Evolutionary conservation across 2,888 invertebrate genomes (phyloP), one percentile per base, ranked within the genome.

Genomic region (Drosophila bunnanda): DNA sequence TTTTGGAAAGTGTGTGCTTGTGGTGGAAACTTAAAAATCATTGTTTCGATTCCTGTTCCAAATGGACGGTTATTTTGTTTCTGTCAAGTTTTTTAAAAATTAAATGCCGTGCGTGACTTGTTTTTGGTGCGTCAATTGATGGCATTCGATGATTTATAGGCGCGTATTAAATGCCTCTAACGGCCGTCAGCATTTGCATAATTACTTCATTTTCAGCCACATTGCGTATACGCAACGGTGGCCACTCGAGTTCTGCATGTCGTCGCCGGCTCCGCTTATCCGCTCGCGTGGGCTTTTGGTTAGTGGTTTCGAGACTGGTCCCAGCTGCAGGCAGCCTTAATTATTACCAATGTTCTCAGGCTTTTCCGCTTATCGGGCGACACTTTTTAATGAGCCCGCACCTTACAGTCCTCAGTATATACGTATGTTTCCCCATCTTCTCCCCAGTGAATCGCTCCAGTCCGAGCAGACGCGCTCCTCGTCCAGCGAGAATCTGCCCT

Each of bases 401-500:
- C 73, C 59, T 46, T 28, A 15, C 50, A 32, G 50, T 32, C 32
- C 9, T 20, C 32, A 46, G 28, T 34, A 10, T 32, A 32, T 13
- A 32, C 34, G 38, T 41, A 12, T 15, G 13, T 15, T 28, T 59
- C 44, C 34, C 17, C 48, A 15, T 41, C 38, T 38, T 2, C 17
- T 39, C 17, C 30, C 6, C 78, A 93, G 92, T 59, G 93, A 93
- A 91, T 90, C 90, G 85, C 91, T 90, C 91, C 93, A 91, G 90
- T 92, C 89, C 84, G 93, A 85, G 91, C 93, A 80, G 93, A 94
- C 90, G 90, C 93, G 91, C 91, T 93, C 80, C 88, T 92, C 93
- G 60, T 92, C 93, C 70, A 93, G 92, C 80, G 93, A 92, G 85
- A 93, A 92, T 91, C 89, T 96, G 80, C 96, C 96, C 66, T 96